Evolutionary conservation across 2,888 invertebrate genomes (phyloP).

Genomic region (Suillia variegata): DNA sequence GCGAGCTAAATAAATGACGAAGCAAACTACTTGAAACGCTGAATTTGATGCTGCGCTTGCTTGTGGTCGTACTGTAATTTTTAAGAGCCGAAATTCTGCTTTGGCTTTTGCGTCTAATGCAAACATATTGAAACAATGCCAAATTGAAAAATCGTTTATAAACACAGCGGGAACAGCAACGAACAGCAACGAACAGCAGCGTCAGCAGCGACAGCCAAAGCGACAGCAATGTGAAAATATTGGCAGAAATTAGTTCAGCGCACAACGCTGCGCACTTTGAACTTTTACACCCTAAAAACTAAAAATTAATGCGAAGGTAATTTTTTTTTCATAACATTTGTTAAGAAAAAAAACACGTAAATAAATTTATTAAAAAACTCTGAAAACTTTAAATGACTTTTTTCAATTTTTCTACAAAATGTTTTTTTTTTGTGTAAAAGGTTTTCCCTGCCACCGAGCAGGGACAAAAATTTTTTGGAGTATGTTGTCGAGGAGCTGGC

Average conservation of each 20-base stretch:
- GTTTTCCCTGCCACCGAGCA: too few species aligned
- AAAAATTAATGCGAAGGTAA: too few species aligned
- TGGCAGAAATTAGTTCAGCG: neutral
- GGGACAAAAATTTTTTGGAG: neutral
- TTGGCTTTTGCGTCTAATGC: neutral
- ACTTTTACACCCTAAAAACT: too few species aligned
- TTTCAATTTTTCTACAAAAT: too few species aligned
- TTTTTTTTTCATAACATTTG: too few species aligned
- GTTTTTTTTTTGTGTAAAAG: too few species aligned
- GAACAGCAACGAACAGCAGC: neutral
- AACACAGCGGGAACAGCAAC: neutral
- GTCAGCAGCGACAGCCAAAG: neutral
- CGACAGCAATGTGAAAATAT: neutral
- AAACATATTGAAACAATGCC: neutral
- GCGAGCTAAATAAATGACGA: too few species aligned
- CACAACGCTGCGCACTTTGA: too few species aligned
- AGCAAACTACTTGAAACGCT: neutral
- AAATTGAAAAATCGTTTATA: neutral
- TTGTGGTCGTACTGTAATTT: neutral
- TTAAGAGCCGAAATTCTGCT: neutral
- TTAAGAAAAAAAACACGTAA: too few species aligned
- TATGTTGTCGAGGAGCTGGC: neutral
- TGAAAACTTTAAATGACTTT: too few species aligned
- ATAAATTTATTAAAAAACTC: too few species aligned
- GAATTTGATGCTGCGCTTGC: neutral